Evolutionary conservation across 2,113 vertebrate species (phyloP).

Genomic region (Rutilus rutilus): DNA sequence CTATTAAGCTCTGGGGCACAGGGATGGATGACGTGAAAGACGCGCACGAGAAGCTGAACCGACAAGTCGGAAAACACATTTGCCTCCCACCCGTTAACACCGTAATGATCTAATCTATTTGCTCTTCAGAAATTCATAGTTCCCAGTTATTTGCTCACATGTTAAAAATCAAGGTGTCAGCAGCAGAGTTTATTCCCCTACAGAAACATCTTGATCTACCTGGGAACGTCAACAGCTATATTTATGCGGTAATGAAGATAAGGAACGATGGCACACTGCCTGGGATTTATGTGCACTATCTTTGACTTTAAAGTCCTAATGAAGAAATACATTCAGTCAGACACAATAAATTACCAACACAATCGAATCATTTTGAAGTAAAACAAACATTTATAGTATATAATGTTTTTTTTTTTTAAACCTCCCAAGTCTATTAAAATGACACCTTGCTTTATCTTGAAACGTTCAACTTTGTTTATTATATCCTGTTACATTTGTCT

Average conservation of each 20-base stretch:
- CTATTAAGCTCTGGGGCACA: conserved; percentile 25
- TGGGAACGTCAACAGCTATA: neutral
- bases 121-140: conserved; percentile 39
- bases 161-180: conserved; percentile 40
- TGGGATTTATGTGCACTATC: conserved; percentile 31
- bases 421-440: conserved; percentile 10
- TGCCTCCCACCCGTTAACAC: conserved; percentile 33
- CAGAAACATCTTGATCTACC: conserved; percentile 39
- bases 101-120: conserved; percentile 43
- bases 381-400: neutral
- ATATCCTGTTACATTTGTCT: neutral
- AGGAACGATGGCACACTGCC: conserved; percentile 34
- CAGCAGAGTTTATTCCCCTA: conserved; percentile 11
- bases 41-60: conserved; percentile 36
- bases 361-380: neutral
- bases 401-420: too few species aligned
- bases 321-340: neutral
- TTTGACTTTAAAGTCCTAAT: conserved; percentile 22
- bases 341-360: neutral
- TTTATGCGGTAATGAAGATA: conserved; percentile 35
- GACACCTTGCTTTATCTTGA: neutral
- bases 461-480: neutral
- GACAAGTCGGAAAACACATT: conserved; percentile 47
- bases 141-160: conserved; percentile 30
- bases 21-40: conserved; percentile 34